phyloP scores from a whole-genome alignment of 1,140 invertebrate species.

The Bombus impatiens region DNA sequence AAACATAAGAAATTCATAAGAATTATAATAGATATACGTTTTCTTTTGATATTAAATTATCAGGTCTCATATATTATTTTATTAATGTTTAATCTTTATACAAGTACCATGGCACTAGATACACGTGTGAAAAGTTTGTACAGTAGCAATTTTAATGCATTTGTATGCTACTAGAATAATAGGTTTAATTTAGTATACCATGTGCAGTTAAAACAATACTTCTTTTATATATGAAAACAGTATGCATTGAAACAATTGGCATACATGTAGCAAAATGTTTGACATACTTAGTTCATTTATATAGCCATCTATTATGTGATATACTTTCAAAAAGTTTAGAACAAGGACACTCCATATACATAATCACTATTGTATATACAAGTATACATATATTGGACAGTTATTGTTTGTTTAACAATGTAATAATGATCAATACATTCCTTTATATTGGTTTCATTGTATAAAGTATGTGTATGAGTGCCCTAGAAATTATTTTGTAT shows the following conservation, averaged over 20 bases:
- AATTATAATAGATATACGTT: conserved; percentile 6
- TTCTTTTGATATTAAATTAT: conserved; percentile 30
- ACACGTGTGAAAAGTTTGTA: conserved; percentile 57
- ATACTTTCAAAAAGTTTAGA: conserved; percentile 34
- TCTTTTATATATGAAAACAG: conserved; percentile 44
- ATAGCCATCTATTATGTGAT: conserved; percentile 41
- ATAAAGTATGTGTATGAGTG: conserved; percentile 34
- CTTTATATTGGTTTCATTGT: conserved; percentile 41
- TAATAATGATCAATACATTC: conserved; percentile 62
- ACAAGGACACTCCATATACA: conserved; percentile 48
- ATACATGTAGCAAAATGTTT: conserved; percentile 58
- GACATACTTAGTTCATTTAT: conserved; percentile 34
- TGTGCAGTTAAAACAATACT: conserved; percentile 36
- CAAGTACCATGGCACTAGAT: conserved; percentile 40
- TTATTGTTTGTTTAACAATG: conserved; percentile 54
- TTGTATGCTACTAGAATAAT: conserved; percentile 28
- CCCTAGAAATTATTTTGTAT: conserved; percentile 34
- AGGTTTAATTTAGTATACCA: conserved; percentile 34
- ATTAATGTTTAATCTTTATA: conserved; percentile 24
- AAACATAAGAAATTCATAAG: conserved; percentile 27
- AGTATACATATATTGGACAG: conserved; percentile 37
- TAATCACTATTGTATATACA: conserved; percentile 60
- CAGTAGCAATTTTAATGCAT: conserved; percentile 54
- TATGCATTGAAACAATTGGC: conserved; percentile 33
- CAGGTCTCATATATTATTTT: conserved; percentile 14